Percentiles rank a stretch among this genome's conserved stretches.
phyloP scores from a whole-genome alignment of 2,113 vertebrate genomes.

The Mustela nigripes region DNA sequence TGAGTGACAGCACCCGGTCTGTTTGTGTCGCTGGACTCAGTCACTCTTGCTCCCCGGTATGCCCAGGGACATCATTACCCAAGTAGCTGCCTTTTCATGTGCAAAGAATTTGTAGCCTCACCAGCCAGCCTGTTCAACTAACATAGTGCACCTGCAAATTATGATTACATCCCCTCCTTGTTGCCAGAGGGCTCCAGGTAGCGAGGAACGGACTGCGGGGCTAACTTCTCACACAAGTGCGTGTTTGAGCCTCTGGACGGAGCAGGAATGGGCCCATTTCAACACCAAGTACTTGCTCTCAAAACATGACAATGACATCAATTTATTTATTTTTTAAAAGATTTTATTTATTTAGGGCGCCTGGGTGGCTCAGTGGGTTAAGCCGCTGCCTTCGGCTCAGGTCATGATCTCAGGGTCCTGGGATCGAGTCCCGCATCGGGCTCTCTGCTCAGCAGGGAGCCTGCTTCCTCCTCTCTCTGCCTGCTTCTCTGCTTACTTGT shows the following conservation, averaged over 20 bases:
- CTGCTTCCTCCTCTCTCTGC: no score
- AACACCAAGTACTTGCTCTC: no score
- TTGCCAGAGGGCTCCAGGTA: fast-evolving
- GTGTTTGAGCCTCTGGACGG: fast-evolving
- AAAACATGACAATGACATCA: not conserved
- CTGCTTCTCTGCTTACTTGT: no score
- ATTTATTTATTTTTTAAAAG: no score
- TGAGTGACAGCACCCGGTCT: not conserved
- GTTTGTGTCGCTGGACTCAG: not conserved
- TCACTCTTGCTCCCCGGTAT: fast-evolving
- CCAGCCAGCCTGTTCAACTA: not conserved
- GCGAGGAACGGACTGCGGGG: fast-evolving
- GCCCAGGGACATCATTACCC: not conserved
- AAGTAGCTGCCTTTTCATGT: not conserved
- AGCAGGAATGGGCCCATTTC: not conserved
- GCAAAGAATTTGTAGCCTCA: not conserved
- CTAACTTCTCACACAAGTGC: fast-evolving
- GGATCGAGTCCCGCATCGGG: no score
- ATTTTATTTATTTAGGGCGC: no score
- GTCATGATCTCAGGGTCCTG: no score
- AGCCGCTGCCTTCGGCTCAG: no score
- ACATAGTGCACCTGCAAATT: fast-evolving
- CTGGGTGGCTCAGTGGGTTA: no score
- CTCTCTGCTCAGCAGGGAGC: no score
- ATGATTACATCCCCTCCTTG: fast-evolving